phyloP scores from a whole-genome alignment of 2,797 vertebrate species.

The Phalloptychus januarius region DNA sequence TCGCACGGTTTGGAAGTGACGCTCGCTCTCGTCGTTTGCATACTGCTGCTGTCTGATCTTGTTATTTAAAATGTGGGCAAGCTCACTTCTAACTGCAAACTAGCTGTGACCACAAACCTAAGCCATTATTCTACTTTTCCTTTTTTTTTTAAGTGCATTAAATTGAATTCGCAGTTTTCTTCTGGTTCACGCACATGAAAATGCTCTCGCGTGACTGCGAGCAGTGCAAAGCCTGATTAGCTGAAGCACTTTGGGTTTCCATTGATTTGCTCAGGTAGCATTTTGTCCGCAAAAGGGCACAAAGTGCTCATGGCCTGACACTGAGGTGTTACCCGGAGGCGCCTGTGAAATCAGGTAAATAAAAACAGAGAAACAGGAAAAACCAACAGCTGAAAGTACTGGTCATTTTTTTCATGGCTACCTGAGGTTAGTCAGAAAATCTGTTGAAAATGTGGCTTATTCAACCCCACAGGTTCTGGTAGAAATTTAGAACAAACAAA shows the following conservation, averaged over 20 bases:
- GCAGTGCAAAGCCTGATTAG: conserved; percentile 7
- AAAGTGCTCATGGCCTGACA: neutral
- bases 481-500: neutral
- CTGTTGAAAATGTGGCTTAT: neutral
- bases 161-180: neutral
- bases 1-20: conserved; percentile 8
- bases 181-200: neutral
- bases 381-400: neutral
- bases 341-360: neutral
- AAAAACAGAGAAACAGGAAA: neutral
- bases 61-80: neutral
- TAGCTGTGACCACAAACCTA: neutral
- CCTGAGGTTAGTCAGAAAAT: neutral
- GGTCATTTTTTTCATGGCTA: neutral
- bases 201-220: neutral
- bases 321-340: neutral
- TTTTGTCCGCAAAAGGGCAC: conserved; percentile 1
- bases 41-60: neutral
- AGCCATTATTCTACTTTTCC: neutral
- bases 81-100: neutral
- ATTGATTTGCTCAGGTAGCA: neutral
- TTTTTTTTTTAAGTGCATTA: neutral
- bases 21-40: conserved; percentile 1
- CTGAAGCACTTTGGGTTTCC: conserved; percentile 2
- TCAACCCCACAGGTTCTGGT: neutral